Evolutionary conservation across 2,113 vertebrate genomes (phyloP).

Genomic region (Dolichotis patagonum): DNA sequence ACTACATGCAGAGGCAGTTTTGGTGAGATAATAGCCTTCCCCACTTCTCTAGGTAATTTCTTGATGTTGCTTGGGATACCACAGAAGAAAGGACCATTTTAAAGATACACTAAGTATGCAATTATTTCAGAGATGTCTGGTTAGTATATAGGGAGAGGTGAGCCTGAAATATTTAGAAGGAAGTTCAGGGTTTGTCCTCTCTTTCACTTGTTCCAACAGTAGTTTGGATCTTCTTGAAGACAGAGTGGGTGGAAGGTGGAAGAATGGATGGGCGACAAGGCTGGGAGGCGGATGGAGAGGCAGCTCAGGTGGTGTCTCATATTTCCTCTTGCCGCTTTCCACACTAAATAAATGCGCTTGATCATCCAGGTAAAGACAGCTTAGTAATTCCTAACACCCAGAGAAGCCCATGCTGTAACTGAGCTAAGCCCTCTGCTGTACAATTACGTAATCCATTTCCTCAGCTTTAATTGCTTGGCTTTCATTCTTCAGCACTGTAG

Average conservation of each 20-base stretch:
- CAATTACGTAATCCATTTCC: background rate
- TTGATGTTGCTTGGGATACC: background rate
- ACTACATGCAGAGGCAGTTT: background rate
- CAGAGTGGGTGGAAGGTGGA: background rate
- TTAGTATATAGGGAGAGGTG: background rate
- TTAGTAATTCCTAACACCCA: background rate
- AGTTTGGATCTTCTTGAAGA: background rate
- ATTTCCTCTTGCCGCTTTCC: background rate
- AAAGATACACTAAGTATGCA: background rate
- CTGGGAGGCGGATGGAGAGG: background rate
- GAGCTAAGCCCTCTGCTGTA: background rate
- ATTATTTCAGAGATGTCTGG: background rate
- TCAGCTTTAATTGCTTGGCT: slow-evolving; percentile 23
- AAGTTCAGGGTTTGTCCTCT: background rate
- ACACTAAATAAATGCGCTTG: background rate
- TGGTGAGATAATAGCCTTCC: background rate
- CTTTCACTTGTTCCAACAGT: background rate
- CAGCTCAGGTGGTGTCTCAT: background rate
- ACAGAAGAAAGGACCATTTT: background rate
- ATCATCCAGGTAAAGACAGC: background rate
- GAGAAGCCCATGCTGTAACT: background rate
- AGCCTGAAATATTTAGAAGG: background rate
- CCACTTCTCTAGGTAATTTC: background rate
- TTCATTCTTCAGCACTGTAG: background rate
- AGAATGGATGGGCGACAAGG: background rate